A percentile compares a stretch with the other conserved stretches of the same genome.
Evolutionary conservation across 1,140 invertebrate genomes (phyloP).

Genomic region (Drosophila rufa): DNA sequence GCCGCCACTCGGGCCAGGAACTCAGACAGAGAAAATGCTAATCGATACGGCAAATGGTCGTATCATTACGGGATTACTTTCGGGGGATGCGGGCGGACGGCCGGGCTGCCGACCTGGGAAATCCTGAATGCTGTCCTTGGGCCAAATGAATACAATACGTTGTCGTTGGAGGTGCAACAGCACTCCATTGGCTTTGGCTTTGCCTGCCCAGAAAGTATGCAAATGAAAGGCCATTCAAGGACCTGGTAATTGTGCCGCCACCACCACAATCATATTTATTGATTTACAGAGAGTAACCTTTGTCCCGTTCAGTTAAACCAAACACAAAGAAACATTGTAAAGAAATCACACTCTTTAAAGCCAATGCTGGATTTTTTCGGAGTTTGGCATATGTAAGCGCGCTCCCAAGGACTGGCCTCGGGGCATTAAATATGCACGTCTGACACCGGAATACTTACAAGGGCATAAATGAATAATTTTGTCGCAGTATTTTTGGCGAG

Average conservation of each 20-base stretch:
- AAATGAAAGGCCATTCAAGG: constrained; percentile 47
- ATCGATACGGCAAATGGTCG: constrained; percentile 38
- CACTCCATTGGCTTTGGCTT: constrained; percentile 21
- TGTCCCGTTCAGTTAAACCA: background rate
- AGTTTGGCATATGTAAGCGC: constrained; percentile 18
- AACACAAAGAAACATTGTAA: background rate
- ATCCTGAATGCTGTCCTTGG: constrained; percentile 22
- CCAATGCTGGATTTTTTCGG: constrained; percentile 15
- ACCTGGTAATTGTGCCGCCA: constrained; percentile 23
- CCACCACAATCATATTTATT: constrained; percentile 36
- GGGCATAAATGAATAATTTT: constrained; percentile 62
- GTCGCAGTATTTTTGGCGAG: constrained; percentile 51
- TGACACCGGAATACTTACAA: constrained; percentile 32
- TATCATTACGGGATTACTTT: constrained; percentile 28
- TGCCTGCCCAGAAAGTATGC: constrained; percentile 22
- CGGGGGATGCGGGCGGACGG: constrained; percentile 5
- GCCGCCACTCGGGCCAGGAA: constrained; percentile 1
- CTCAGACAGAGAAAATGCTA: constrained; percentile 27
- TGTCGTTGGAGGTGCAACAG: constrained; percentile 15
- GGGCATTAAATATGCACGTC: constrained; percentile 30
- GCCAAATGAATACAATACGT: constrained; percentile 37
- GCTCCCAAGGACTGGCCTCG: constrained; percentile 17
- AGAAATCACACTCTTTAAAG: constrained; percentile 15
- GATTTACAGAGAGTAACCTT: constrained; percentile 22
- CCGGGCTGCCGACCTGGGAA: constrained; percentile 4